phyloP scores from a whole-genome alignment of 2,797 vertebrate species.

The Anguilla anguilla region DNA sequence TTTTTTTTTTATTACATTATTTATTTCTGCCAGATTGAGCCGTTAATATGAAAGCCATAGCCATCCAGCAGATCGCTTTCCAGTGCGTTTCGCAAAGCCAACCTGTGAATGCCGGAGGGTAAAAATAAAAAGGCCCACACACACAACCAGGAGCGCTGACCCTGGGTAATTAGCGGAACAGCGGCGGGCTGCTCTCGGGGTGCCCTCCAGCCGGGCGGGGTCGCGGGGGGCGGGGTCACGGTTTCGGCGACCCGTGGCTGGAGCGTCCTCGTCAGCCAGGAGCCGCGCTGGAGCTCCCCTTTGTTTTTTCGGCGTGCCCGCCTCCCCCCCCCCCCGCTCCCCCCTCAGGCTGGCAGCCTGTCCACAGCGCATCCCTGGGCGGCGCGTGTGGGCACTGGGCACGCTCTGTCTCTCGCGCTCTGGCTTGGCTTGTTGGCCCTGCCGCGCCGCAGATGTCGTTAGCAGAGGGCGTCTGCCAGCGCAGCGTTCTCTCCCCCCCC shows the following conservation, averaged over 20 bases:
- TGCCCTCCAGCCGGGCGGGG: slow-evolving; percentile 52
- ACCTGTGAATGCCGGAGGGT: not conserved
- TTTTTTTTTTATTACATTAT: not conserved
- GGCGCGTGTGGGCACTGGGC: slow-evolving; percentile 56
- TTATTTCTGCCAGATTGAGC: not conserved
- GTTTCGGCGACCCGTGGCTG: slow-evolving; percentile 59
- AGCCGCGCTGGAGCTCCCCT: slow-evolving; percentile 57
- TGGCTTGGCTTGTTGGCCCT: slow-evolving; percentile 63
- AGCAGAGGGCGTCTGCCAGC: not conserved
- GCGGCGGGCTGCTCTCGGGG: slow-evolving; percentile 65
- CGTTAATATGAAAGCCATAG: slow-evolving; percentile 29
- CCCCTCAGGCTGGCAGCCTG: slow-evolving; percentile 42
- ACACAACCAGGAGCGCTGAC: slow-evolving; percentile 19
- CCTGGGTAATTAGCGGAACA: slow-evolving; percentile 65
- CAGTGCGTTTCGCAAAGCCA: not conserved
- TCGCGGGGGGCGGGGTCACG: slow-evolving; percentile 59
- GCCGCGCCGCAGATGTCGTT: slow-evolving; percentile 9
- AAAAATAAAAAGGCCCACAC: not conserved
- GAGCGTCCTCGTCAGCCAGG: slow-evolving; percentile 53
- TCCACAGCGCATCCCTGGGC: slow-evolving; percentile 30
- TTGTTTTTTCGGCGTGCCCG: not conserved
- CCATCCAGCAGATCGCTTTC: not conserved
- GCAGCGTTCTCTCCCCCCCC: slow-evolving; percentile 24
- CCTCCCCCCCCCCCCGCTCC: slow-evolving; percentile 44
- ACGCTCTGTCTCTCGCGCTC: slow-evolving; percentile 51